Evolutionary conservation across 2,113 vertebrate genomes (phyloP).

Genomic region (Sterrhoptilus dennistouni): DNA sequence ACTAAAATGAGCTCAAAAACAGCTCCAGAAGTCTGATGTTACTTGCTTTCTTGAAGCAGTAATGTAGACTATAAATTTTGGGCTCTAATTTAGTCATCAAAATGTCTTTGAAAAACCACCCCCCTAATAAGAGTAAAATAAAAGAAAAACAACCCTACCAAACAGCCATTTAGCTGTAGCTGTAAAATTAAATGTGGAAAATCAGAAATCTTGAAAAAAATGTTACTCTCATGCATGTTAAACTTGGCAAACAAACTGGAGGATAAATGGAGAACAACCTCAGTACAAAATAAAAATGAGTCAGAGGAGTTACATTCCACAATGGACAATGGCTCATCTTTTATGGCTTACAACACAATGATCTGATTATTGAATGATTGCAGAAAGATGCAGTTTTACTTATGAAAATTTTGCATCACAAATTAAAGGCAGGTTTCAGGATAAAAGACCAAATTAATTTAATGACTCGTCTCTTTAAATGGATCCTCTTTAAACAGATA

Average conservation of each 20-base stretch:
- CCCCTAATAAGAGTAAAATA: neutral
- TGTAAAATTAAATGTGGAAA: slow-evolving; percentile 47
- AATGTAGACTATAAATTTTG: neutral
- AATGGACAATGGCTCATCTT: slow-evolving; percentile 55
- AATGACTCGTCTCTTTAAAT: slow-evolving; percentile 13
- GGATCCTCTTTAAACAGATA: slow-evolving; percentile 9
- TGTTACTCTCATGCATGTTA: slow-evolving; percentile 59
- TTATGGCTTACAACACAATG: slow-evolving; percentile 62
- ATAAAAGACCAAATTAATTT: slow-evolving; percentile 32
- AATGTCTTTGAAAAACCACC: neutral
- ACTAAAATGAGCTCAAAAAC: neutral
- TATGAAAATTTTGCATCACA: slow-evolving; percentile 4
- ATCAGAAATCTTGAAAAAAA: slow-evolving; percentile 47
- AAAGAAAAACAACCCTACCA: neutral
- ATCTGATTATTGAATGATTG: slow-evolving; percentile 53
- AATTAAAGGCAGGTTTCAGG: slow-evolving; percentile 27
- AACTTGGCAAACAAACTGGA: slow-evolving; percentile 61
- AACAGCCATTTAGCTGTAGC: slow-evolving; percentile 22
- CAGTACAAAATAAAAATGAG: slow-evolving; percentile 35
- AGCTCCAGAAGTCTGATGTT: neutral
- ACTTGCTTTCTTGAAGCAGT: neutral
- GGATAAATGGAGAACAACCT: slow-evolving; percentile 57
- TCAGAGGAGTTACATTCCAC: slow-evolving; percentile 39
- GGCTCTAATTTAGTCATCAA: neutral
- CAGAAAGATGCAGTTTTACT: slow-evolving; percentile 77